Evolutionary conservation across 2,113 vertebrate species (phyloP).

Genomic region (Istiophorus platypterus): DNA sequence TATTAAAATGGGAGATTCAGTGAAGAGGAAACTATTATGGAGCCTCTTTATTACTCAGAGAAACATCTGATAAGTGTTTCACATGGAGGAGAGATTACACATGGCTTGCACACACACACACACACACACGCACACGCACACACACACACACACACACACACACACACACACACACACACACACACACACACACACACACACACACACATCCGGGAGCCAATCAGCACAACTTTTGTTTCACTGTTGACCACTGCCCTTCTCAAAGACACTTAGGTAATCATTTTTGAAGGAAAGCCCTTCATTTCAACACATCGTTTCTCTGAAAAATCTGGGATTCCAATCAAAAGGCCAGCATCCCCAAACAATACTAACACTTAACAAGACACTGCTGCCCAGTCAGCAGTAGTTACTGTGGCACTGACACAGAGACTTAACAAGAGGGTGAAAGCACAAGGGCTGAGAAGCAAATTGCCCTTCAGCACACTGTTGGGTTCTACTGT

Average conservation of each 20-base stretch:
- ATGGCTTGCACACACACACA: neutral
- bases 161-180: slow-evolving; percentile 7
- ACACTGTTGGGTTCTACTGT: slow-evolving; percentile 5
- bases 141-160: neutral
- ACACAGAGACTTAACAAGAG: slow-evolving; percentile 16
- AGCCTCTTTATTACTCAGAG: slow-evolving; percentile 13
- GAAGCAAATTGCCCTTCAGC: slow-evolving; percentile 37
- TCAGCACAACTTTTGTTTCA: slow-evolving; percentile 7
- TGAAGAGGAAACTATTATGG: slow-evolving; percentile 10
- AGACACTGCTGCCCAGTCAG: neutral
- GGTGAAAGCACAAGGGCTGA: neutral
- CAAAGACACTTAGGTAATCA: slow-evolving; percentile 7
- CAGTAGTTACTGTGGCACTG: slow-evolving; percentile 8
- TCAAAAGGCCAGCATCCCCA: slow-evolving; percentile 10
- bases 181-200: no score
- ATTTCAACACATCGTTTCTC: slow-evolving; percentile 1
- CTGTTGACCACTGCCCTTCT: slow-evolving; percentile 14
- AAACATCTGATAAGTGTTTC: slow-evolving; percentile 23
- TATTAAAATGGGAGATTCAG: slow-evolving; percentile 19
- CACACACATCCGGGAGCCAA: slow-evolving; percentile 7
- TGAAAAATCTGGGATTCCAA: neutral
- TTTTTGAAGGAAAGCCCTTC: neutral
- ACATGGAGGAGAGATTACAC: slow-evolving; percentile 14
- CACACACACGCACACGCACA: neutral
- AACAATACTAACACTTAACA: neutral